Evolutionary conservation across 1,140 invertebrate species (phyloP).

Genomic region (Calephelis virginiensis): DNA sequence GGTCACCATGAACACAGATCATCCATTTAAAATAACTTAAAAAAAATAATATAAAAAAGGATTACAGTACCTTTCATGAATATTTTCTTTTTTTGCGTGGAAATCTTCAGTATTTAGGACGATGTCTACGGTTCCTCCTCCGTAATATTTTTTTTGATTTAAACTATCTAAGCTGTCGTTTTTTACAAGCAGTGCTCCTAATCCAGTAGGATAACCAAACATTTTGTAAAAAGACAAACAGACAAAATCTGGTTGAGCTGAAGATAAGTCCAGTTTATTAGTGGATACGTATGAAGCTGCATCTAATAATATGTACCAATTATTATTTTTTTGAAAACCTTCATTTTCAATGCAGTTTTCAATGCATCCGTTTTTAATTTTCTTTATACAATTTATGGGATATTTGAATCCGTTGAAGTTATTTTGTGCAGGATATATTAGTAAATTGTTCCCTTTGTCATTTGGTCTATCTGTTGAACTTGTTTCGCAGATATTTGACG

Average conservation of each 20-base stretch:
- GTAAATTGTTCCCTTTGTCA: background rate
- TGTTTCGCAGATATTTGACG: background rate
- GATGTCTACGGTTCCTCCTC: constrained; percentile 19
- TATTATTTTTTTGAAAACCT: constrained; percentile 45
- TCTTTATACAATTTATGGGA: constrained; percentile 85
- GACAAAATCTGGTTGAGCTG: constrained; percentile 91
- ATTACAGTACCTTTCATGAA: constrained; percentile 2
- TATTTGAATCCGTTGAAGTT: constrained; percentile 88
- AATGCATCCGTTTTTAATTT: constrained; percentile 81
- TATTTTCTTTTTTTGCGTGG: constrained; percentile 54
- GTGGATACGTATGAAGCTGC: constrained; percentile 89
- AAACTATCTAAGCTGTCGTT: constrained; percentile 78
- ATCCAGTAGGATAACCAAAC: constrained; percentile 95
- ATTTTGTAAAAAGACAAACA: constrained; percentile 97
- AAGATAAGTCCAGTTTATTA: constrained; percentile 85
- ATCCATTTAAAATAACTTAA: too few relatives aligned
- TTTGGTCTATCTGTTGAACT: background rate
- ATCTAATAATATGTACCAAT: constrained; percentile 91
- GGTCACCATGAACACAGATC: too few relatives aligned
- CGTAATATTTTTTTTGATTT: constrained; percentile 20
- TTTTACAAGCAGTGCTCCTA: constrained; percentile 90
- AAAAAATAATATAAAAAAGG: background rate
- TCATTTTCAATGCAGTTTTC: constrained; percentile 48
- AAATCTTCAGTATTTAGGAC: constrained; percentile 36
- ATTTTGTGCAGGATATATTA: constrained; percentile 19